Conservation (phyloP, 2,113 vertebrate genomes). For the Macquaria australasica region DNA sequence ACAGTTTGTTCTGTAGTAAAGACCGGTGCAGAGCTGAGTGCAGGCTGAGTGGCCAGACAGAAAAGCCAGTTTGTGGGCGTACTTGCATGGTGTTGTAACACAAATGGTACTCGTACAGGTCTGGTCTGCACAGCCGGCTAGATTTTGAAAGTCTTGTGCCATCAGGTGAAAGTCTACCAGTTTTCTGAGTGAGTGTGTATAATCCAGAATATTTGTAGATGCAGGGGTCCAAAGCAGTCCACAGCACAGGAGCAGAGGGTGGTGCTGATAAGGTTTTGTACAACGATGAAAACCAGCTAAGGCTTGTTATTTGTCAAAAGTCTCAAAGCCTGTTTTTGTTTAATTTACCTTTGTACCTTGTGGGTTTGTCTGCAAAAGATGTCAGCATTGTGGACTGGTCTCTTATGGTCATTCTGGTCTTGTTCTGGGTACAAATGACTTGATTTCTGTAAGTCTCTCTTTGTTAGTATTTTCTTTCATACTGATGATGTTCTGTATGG, state of each 20-base stretch:
- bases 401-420: neutral
- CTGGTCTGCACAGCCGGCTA: no score
- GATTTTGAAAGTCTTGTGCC: neutral
- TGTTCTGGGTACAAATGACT: neutral
- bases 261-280: neutral
- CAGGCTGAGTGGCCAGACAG: neutral
- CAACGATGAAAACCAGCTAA: neutral
- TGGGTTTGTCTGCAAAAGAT: neutral
- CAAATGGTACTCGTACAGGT: neutral
- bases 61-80: neutral
- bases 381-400: neutral
- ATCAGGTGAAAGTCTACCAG: neutral
- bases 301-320: neutral
- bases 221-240: no score
- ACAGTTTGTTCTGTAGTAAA: neutral
- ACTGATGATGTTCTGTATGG: constrained; percentile 21
- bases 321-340: constrained; percentile 8
- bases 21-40: neutral
- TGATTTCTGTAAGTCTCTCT: neutral
- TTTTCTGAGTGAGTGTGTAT: neutral
- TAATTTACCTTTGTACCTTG: neutral
- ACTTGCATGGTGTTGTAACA: neutral
- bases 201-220: neutral
- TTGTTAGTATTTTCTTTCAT: neutral
- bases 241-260: neutral